Percentiles rank a stretch among this genome's conserved stretches.
Evolutionary conservation across 2,113 vertebrate genomes (phyloP).

Genomic region (Pseudorasbora parva): DNA sequence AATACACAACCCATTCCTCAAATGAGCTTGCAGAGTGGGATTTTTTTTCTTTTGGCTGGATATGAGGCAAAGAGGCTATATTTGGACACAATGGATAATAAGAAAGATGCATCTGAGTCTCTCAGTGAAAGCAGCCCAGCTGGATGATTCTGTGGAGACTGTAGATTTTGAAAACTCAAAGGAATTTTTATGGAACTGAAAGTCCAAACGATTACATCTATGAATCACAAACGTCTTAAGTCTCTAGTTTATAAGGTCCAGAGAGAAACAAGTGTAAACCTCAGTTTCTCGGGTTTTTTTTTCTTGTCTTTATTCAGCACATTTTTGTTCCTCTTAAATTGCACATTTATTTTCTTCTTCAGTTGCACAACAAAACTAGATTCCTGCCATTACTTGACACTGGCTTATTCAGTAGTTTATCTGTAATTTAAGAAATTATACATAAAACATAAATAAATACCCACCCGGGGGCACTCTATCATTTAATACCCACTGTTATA

Average conservation of each 20-base stretch:
- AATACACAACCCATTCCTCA: slow-evolving; percentile 32
- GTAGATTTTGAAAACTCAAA: slow-evolving; percentile 23
- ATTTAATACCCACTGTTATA: not conserved
- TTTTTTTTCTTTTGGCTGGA: slow-evolving; percentile 5
- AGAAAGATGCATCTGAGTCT: slow-evolving; percentile 1
- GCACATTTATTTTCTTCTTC: not conserved
- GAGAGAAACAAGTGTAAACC: not conserved
- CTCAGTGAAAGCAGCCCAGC: slow-evolving; percentile 28
- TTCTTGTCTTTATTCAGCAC: not conserved
- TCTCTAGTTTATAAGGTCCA: not conserved
- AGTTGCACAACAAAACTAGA: not conserved
- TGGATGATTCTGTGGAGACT: slow-evolving; percentile 25
- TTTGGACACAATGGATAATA: slow-evolving; percentile 23
- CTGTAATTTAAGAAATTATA: not conserved
- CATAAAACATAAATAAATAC: not conserved
- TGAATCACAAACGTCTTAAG: not conserved
- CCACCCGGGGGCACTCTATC: not conserved
- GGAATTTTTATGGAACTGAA: slow-evolving; percentile 4
- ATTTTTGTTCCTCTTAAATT: not conserved
- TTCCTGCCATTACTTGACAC: not conserved
- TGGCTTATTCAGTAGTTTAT: not conserved
- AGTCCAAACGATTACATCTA: not conserved
- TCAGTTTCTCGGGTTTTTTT: not conserved
- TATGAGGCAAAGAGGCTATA: slow-evolving; percentile 33
- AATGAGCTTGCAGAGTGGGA: not conserved